Evolutionary conservation across 2,888 invertebrate species (phyloP).

Genomic region (Mimumesa dahlbomi): DNA sequence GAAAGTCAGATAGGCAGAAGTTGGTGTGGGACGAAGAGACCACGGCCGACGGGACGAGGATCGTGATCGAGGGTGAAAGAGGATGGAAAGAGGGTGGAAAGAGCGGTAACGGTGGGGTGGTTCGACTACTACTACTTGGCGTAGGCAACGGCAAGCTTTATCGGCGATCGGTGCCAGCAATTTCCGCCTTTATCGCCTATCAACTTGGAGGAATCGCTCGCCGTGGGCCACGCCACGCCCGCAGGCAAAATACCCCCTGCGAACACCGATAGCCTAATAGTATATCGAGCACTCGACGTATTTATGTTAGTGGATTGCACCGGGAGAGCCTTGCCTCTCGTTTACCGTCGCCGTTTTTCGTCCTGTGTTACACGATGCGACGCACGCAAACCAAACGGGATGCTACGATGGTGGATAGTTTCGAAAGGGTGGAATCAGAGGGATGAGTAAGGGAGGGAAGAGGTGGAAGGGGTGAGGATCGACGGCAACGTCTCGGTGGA

Average conservation of each 20-base stretch:
- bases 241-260: constrained; percentile 15
- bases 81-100: background rate
- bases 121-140: constrained; percentile 30
- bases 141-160: constrained; percentile 55
- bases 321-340: background rate
- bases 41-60: no score
- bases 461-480: background rate
- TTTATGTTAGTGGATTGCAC: constrained; percentile 10
- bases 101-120: no score
- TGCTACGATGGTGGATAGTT: background rate
- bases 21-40: no score
- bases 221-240: constrained; percentile 20
- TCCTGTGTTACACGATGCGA: constrained; percentile 6
- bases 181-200: constrained; percentile 72
- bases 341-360: background rate
- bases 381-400: no score
- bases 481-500: constrained; percentile 23
- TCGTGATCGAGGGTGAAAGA: no score
- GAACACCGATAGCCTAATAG: constrained; percentile 20
- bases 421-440: no score
- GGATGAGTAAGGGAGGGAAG: no score
- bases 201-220: constrained; percentile 64
- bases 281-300: constrained; percentile 6
- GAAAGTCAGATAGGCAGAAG: background rate
- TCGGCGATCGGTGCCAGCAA: constrained; percentile 71